These are phyloP conservation scores for Phengaris arion DNA, from an alignment of 2,888 invertebrate genomes.

Conservation along the genomic window DNA sequence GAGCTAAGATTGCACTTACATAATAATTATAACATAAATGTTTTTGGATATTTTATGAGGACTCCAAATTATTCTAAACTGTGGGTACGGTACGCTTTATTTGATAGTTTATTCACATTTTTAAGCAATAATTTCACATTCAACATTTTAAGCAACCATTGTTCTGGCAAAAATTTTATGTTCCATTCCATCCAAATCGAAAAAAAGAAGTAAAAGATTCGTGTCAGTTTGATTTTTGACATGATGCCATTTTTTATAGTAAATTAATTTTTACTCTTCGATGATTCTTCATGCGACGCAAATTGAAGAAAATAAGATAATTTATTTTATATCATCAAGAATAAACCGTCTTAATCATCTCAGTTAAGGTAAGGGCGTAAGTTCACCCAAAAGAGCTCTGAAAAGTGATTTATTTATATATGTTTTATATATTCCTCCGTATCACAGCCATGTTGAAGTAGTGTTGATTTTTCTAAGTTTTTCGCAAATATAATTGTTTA, in stretches of 20 bases:
- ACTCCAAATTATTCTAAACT: too few species aligned
- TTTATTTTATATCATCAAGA: conserved; percentile 67
- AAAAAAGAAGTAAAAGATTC: neutral
- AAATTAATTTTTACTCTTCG: conserved; percentile 44
- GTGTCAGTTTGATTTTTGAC: conserved; percentile 11
- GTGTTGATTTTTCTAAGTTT: conserved; percentile 77
- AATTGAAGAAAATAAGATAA: conserved; percentile 60
- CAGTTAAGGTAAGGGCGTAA: conserved; percentile 79
- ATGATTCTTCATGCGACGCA: conserved; percentile 69
- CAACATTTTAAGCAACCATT: too few species aligned
- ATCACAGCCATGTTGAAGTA: conserved; percentile 80
- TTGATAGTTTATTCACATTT: too few species aligned
- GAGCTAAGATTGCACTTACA: too few species aligned
- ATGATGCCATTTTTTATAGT: conserved; percentile 8
- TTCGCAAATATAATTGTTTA: conserved; percentile 69
- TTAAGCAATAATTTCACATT: too few species aligned
- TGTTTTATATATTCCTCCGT: conserved; percentile 72
- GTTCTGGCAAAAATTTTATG: too few species aligned
- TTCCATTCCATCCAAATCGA: neutral
- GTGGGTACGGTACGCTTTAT: too few species aligned
- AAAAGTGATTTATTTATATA: conserved; percentile 77
- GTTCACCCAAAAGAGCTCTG: conserved; percentile 73
- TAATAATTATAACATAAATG: too few species aligned
- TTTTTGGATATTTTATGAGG: too few species aligned
- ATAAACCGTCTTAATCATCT: conserved; percentile 71